Percentiles rank a stretch among this genome's conserved stretches.
Conservation (phyloP, 2,888 invertebrate species). For the Embidobia sp. region DNA sequence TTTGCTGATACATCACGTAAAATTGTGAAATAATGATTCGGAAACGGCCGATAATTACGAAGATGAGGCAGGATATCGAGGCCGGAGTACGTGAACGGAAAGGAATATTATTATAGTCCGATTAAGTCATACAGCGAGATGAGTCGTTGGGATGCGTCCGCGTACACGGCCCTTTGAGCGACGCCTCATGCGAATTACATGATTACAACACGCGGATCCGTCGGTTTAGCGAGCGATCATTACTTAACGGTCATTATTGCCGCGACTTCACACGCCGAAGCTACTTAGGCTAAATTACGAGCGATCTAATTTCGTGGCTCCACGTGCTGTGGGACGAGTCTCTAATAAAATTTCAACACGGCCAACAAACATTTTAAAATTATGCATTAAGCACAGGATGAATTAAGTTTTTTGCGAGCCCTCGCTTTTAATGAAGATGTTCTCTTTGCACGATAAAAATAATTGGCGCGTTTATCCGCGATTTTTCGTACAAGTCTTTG, state of each 20-base stretch:
- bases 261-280: constrained; percentile 75
- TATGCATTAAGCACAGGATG: constrained; percentile 24
- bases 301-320: constrained; percentile 75
- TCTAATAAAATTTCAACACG: constrained; percentile 40
- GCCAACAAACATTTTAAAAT: constrained; percentile 10
- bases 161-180: constrained; percentile 61
- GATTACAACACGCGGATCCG: constrained; percentile 72
- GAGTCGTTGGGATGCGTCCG: constrained; percentile 60
- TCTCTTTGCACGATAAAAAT: background rate
- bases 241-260: constrained; percentile 78
- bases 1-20: constrained; percentile 40
- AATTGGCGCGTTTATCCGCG: too few relatives aligned
- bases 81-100: constrained; percentile 57
- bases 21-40: constrained; percentile 63
- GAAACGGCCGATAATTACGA: constrained; percentile 74
- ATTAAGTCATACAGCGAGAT: constrained; percentile 72
- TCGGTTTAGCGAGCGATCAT: constrained; percentile 73
- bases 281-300: constrained; percentile 74
- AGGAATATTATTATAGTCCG: constrained; percentile 74
- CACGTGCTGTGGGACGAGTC: constrained; percentile 21
- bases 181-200: constrained; percentile 72
- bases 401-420: constrained; percentile 29
- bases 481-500: too few relatives aligned
- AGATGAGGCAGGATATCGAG: constrained; percentile 69
- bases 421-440: background rate